Conservation (phyloP, 35 echinoderm and acorn worm genomes). For the Stichopus chloronotus region DNA sequence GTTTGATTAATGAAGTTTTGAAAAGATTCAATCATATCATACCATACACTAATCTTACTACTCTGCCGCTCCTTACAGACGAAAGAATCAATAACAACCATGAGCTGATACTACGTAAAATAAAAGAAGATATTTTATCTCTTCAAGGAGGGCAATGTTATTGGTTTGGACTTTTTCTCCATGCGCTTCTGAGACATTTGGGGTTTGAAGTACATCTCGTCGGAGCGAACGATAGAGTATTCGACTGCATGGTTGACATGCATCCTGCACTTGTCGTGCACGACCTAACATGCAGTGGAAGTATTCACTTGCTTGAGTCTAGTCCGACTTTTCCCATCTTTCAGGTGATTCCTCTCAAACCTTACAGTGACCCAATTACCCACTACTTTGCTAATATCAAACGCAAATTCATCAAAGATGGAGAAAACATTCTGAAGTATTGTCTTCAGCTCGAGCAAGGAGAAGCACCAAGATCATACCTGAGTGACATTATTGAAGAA, state of each 20-base stretch:
- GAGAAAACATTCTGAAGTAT: not conserved
- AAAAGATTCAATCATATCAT: not conserved
- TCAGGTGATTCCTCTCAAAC: not conserved
- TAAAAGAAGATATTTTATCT: constrained; percentile 18
- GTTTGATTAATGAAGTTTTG: not conserved
- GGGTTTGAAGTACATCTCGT: not conserved
- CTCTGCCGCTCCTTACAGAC: not conserved
- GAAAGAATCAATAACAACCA: not conserved
- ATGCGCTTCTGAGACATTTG: not conserved
- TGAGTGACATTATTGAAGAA: not conserved
- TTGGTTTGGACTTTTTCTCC: not conserved
- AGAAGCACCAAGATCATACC: not conserved
- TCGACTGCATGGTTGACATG: not conserved
- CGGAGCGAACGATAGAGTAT: not conserved
- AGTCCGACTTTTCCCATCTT: not conserved
- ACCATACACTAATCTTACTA: not conserved
- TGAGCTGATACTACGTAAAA: not conserved
- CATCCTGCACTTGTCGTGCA: not conserved
- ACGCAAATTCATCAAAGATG: not conserved
- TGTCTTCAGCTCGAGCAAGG: not conserved
- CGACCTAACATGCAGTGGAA: not conserved
- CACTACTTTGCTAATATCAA: not conserved
- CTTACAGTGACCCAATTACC: not conserved
- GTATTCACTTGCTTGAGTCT: not conserved
- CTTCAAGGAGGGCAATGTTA: constrained; percentile 14